Evolutionary conservation across 2,797 vertebrate genomes (phyloP), one percentile per base, ranked within the genome.

Genomic region (Melanotaenia maccullochi): DNA sequence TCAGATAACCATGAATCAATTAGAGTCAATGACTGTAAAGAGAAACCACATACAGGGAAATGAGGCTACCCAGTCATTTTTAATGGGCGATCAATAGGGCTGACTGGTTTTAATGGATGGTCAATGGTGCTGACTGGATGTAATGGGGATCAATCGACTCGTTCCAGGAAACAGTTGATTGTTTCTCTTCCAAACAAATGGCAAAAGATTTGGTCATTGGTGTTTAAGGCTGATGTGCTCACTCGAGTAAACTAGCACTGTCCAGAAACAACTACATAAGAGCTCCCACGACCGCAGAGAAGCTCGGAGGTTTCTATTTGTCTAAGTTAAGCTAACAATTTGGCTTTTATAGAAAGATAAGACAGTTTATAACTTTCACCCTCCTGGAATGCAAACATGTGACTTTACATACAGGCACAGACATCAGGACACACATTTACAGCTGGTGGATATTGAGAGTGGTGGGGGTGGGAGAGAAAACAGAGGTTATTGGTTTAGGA

Each of bases 1-100:
- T 90, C 86, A 84, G 60, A 86, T 85, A 75, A 82, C 79, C 71
- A 57, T 14, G 60, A 78, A 91, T 91, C 90, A 88, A 89, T 91
- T 40, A 64, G 33, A 38, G 67, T 40, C 63, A 76, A 65, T 63
- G 65, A 60, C 71, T 68, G 9, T 36, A 25, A 57, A 55, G 67
- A 82, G 63, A 68, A 69, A 54, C 73, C 36, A 12, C 71, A 82
- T 79, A 68, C 22, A 55, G 30, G 70, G 56, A 91, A 87, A 84
- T 71, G 66, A 74, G 54, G 65, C 68, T 2, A 55, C 58, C 36
- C 24, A 64, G 73, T 83, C 78, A 74, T 85, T 70, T 82, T 81
- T 85, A 84, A 85, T 61, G 60, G 60, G 0, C 28, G 56, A 90
- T 92, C 91, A 87, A 93, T 90, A 87, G 60, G 52, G 18, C 66